Base-by-base conservation (phyloP, 2,797 vertebrate genomes). In the Knipowitschia caucasica region DNA sequence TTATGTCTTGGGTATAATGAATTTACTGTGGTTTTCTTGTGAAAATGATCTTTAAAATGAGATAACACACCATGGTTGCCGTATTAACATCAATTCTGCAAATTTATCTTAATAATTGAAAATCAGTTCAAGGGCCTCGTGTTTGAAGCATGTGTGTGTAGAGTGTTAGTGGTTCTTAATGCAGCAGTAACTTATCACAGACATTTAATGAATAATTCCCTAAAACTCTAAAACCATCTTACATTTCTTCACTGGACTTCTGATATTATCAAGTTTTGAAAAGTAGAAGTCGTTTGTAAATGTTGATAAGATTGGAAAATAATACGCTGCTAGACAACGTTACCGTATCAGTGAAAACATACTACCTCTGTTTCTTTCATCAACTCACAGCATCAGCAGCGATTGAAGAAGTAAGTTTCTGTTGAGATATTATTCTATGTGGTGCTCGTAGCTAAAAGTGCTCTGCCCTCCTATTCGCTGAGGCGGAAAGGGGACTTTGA, bases 191-290 rank as follows among this genome's bases (percentile, higher is more conserved):
- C 81, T 78, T 73, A 33, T 42, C 15, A 65, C 74, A 73, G 68
- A 72, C 70, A 84, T 81, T 59, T 50, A 78, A 85, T 83, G 85
- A 84, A 80, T 81, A 83, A 83, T 83, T 71, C 61, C 77, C 77
- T 36, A 55, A 84, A 86, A 75, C 67, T 84, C 84, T 89, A 85
- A 86, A n/a, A n/a, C n/a, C n/a, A n/a, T n/a, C n/a, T n/a, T n/a
- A n/a, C n/a, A n/a, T n/a, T n/a, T n/a, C n/a, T n/a, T n/a, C n/a
- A 84, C 85, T 87, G 84, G 75, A 77, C 69, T 80, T 59, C 76
- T 75, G 77, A 88, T 88, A 87, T 88, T 88, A 80, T 79, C 64
- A 51, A 82, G 70, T 88, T 87, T 83, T 76, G 83, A 73, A 88
- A 85, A 88, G 89, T 89, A 86, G 84, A 85, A 88, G 74, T 80